Conservation (phyloP, 1,140 invertebrate genomes). For the Cyclina sinensis region DNA sequence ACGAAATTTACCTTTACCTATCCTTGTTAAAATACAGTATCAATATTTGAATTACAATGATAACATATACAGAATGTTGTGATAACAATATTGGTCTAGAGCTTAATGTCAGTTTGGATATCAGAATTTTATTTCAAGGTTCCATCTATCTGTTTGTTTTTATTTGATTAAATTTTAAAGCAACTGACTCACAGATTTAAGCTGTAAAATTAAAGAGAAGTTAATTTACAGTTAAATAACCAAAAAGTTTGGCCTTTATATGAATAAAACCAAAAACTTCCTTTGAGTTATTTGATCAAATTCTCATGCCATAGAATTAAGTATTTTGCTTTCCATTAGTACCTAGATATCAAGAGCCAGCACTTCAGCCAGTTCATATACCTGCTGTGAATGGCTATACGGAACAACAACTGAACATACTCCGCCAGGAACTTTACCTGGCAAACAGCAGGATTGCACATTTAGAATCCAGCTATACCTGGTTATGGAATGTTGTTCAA, state of each 20-base stretch:
- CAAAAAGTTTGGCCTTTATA: not conserved
- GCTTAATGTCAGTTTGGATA: no score
- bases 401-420: not conserved
- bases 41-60: no score
- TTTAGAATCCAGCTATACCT: conserved; percentile 31
- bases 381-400: conserved; percentile 21
- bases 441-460: conserved; percentile 35
- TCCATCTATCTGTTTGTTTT: not conserved
- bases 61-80: no score
- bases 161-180: not conserved
- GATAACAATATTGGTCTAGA: no score
- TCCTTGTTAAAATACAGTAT: no score
- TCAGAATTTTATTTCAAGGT: no score
- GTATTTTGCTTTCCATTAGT: conserved; percentile 14
- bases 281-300: conserved; percentile 1
- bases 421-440: conserved; percentile 4
- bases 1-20: no score
- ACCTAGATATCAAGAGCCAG: conserved; percentile 4
- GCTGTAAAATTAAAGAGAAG: not conserved
- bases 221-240: no score
- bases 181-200: not conserved
- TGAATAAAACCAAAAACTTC: not conserved
- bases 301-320: no score
- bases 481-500: conserved; percentile 36
- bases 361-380: conserved; percentile 6